Base-by-base conservation (phyloP, 2,113 vertebrate genomes). In the Seriola dumerili region DNA sequence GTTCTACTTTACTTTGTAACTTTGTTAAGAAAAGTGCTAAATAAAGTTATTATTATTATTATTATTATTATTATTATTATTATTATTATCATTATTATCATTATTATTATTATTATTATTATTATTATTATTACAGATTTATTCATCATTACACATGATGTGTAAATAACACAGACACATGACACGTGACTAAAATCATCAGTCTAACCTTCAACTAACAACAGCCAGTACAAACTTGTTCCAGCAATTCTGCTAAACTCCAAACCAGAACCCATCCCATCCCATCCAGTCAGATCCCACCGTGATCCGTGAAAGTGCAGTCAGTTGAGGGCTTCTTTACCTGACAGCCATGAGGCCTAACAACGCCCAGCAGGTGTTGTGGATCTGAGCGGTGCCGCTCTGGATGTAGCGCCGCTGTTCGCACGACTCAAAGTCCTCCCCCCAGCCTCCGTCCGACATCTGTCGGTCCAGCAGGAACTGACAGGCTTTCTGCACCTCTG, bases 381-480 rank as follows among this genome's bases (percentile, higher is more conserved):
- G 98, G 92, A 99, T 95, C 94, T 99, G 97, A 0, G 97, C 96
- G 0, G 32, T 10, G 10, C 92, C 69, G 4, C 97, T 99, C 94
- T 99, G 97, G 73, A 99, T 32, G 0, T 99, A 99, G 0, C 19
- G 46, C 12, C 96, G 93, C 89, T 96, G 96, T 91, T 97, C 95
- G 0, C 98, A 99, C 0, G 98, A 99, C 92, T 99, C 96, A 0
- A 99, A 99, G 92, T 99, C 95, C 89, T 99, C 98, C 23, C 98
- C 98, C 98, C 98, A 99, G 9, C 98, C 98, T 0, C 98, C 98
- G 0, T 98, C 97, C 16, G 84, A 84, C 98, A 98, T 99, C 94
- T 99, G 98, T 61, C 76, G 93, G 75, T 96, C 95, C 71, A 99
- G 72, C 78, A 99, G 95, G 94, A 99, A 99, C 75, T 89, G 91